Conservation (phyloP, 2,797 vertebrate species). For the Enteromius unitaeniatus region DNA sequence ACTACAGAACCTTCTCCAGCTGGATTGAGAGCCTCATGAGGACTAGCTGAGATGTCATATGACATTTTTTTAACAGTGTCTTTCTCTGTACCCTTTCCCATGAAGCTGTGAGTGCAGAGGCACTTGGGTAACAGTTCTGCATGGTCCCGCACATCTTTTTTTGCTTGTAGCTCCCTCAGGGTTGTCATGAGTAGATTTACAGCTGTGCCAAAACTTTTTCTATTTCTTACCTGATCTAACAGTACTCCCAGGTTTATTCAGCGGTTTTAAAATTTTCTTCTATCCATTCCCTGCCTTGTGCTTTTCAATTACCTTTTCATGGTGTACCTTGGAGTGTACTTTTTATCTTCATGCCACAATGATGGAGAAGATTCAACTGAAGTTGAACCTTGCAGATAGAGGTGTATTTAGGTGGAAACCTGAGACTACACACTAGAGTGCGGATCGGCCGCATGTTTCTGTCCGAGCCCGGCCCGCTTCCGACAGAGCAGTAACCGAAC, state of each 20-base stretch:
- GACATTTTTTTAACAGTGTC: not conserved
- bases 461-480: no score
- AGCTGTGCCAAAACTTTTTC: slow-evolving; percentile 8
- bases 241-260: not conserved
- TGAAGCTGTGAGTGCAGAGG: not conserved
- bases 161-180: slow-evolving; percentile 12
- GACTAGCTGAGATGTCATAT: not conserved
- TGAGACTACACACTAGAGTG: not conserved
- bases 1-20: not conserved
- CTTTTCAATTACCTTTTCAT: slow-evolving; percentile 4
- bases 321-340: not conserved
- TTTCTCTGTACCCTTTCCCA: not conserved
- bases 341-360: slow-evolving; percentile 10
- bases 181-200: slow-evolving; percentile 5
- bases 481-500: no score
- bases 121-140: not conserved
- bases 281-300: not conserved
- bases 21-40: not conserved
- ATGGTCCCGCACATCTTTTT: not conserved
- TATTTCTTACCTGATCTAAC: slow-evolving; percentile 10
- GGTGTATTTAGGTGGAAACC: not conserved
- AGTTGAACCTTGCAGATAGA: not conserved
- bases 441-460: no score
- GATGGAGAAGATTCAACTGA: not conserved
- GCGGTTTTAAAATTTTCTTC: not conserved